A percentile compares a stretch with the other conserved stretches of the same genome.
Evolutionary conservation across 2,888 invertebrate species (phyloP).

Genomic region (Mactromeris polynyma): DNA sequence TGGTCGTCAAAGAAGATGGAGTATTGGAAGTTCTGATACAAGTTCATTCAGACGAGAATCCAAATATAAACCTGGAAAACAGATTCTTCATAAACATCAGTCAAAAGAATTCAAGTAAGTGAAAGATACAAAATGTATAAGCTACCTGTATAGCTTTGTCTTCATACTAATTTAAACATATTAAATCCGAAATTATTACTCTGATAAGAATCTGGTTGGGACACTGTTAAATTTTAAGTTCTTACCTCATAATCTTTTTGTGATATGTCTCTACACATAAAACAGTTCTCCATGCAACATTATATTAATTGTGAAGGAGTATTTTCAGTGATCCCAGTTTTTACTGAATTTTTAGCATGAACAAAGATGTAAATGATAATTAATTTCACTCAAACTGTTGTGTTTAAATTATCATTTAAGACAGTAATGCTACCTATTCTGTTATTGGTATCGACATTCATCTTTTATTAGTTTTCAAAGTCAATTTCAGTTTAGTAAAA

Average conservation of each 20-base stretch:
- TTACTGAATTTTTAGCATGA: no score
- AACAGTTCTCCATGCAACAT: no score
- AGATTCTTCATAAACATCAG: slow-evolving; percentile 67
- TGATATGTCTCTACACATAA: no score
- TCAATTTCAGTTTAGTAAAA: neutral
- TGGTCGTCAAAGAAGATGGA: slow-evolving; percentile 77
- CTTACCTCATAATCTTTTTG: no score
- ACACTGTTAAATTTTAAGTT: no score
- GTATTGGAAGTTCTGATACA: slow-evolving; percentile 82
- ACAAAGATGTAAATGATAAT: no score
- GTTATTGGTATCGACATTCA: neutral
- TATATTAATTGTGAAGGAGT: no score
- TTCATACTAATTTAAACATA: neutral
- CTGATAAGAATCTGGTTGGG: neutral
- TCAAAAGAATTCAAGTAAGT: slow-evolving; percentile 68
- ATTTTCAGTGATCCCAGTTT: no score
- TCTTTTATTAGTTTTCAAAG: neutral
- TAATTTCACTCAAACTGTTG: no score
- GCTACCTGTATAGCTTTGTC: neutral
- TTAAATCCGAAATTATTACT: neutral
- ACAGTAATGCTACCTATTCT: neutral
- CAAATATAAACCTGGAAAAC: slow-evolving; percentile 70
- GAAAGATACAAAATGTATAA: neutral
- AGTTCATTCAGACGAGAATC: slow-evolving; percentile 75
- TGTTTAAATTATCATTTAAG: no score